Base-by-base conservation (phyloP, 2,888 invertebrate genomes). In the Trissonchulus sp. region DNA sequence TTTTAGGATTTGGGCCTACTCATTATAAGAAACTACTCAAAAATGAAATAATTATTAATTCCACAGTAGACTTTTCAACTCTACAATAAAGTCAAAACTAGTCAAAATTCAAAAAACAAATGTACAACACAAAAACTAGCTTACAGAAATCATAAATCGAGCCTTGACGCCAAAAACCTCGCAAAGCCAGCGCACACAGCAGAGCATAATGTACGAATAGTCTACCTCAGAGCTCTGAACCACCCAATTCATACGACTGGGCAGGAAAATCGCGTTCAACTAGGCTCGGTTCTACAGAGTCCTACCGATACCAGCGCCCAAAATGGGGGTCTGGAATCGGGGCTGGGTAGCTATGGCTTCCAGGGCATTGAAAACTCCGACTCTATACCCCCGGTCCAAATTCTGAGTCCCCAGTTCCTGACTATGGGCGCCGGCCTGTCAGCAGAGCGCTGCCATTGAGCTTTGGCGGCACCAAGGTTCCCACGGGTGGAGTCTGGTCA, bases 151-250 rank as follows among this genome's bases (percentile, higher is more conserved):
- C 79, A 92, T 93, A 85, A 98, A 98, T 60, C 96, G 89, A 0
- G 91, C 91, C 74, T 86, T 80, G 74, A 89, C 88, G 63, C 85
- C 78, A 79, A 86, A 88, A 76, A 86, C 84, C 0, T 91, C 89
- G 84, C 93, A 90, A 1, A 96, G 88, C 90, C 95, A 96, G 38
- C 90, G 88, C 95, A 98, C 95, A 81, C 90, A 91, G 2, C 92
- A 93, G 60, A 99, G 86, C 92, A 99, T 93, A 79, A 98, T 88
- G 85, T 99, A 99, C 65, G 99, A 88, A 87, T 94, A 99, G 87
- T 99, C 99, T 0, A 98, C 99, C 33, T 98, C 99, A 0, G 97
- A 97, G 85, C 96, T 97, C 88, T 99, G 99, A 36, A 99, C 98
- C 33, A 87, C 86, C 88, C 88, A 87, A 74, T 78, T 78, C 68